Evolutionary conservation across 2,888 invertebrate species (phyloP).

Genomic region (Agriopis leucophaearia): DNA sequence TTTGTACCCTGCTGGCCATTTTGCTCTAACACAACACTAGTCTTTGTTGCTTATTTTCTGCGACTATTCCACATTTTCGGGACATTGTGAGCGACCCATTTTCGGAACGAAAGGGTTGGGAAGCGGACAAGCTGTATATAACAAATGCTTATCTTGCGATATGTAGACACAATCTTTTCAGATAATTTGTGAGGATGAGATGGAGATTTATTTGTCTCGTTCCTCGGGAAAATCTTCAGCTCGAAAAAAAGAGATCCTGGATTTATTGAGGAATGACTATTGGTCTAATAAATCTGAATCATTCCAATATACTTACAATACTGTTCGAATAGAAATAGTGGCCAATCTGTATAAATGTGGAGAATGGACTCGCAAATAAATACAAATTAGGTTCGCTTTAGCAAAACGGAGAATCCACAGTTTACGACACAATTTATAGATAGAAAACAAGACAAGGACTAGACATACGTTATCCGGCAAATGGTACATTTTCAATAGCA

Average conservation of each 20-base stretch:
- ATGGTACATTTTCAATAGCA: conserved; percentile 27
- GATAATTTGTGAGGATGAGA: conserved; percentile 42
- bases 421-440: conserved; percentile 22
- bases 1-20: conserved; percentile 32
- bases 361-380: conserved; percentile 13
- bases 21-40: conserved; percentile 51
- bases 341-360: conserved; percentile 11
- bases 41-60: conserved; percentile 59
- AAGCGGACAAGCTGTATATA: conserved; percentile 40
- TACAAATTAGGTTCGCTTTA: conserved; percentile 13
- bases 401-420: conserved; percentile 4
- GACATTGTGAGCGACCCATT: conserved; percentile 63
- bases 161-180: conserved; percentile 41
- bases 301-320: conserved; percentile 12
- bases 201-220: conserved; percentile 39
- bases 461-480: conserved; percentile 12
- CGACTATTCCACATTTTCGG: conserved; percentile 55
- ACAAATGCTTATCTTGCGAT: conserved; percentile 37
- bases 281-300: conserved; percentile 20
- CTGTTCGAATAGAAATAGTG: conserved; percentile 11
- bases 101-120: conserved; percentile 58
- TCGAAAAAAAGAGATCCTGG: conserved; percentile 19
- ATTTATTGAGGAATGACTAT: conserved; percentile 20
- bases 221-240: conserved; percentile 25
- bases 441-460: conserved; percentile 9